These are phyloP conservation scores for Himalopsyche kuldschensis DNA, from an alignment of 2,888 invertebrate species.

Conservation along the genomic window DNA sequence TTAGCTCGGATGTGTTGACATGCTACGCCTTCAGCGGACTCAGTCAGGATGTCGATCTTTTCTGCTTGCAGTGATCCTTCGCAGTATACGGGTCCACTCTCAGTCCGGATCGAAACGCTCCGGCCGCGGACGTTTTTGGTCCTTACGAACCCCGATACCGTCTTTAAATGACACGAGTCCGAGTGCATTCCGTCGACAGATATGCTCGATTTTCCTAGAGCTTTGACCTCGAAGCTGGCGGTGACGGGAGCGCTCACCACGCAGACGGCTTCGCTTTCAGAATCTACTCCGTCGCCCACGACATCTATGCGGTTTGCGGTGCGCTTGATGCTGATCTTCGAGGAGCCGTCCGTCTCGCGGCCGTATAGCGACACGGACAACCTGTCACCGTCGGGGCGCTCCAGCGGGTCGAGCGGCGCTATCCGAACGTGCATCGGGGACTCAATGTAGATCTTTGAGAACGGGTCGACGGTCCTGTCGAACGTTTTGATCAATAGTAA, in stretches of 20 bases:
- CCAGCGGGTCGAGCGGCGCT: constrained; percentile 55
- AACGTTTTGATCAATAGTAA: constrained; percentile 55
- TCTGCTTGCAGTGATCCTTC: constrained; percentile 52
- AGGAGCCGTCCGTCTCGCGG: constrained; percentile 11
- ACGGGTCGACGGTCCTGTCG: constrained; percentile 55
- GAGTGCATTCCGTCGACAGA: constrained; percentile 53
- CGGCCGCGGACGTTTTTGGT: constrained; percentile 45
- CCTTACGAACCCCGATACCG: constrained; percentile 51
- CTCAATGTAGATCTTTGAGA: constrained; percentile 56
- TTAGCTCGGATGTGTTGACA: constrained; percentile 57
- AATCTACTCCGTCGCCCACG: constrained; percentile 49
- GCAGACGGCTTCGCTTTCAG: constrained; percentile 51
- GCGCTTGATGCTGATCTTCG: constrained; percentile 57
- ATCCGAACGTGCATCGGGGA: constrained; percentile 59
- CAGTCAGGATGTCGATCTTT: constrained; percentile 54
- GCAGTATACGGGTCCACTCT: constrained; percentile 49
- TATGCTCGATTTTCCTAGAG: constrained; percentile 46
- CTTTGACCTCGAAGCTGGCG: constrained; percentile 42
- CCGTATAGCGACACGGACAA: constrained; percentile 55
- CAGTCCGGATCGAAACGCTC: constrained; percentile 49
- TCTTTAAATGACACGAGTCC: constrained; percentile 54
- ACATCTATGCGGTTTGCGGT: constrained; percentile 55
- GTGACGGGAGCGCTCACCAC: constrained; percentile 57
- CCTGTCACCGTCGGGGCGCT: constrained; percentile 53
- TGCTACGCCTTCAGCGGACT: constrained; percentile 48